Conservation (phyloP, 2,888 invertebrate species). For the Coelopa pilipes region DNA sequence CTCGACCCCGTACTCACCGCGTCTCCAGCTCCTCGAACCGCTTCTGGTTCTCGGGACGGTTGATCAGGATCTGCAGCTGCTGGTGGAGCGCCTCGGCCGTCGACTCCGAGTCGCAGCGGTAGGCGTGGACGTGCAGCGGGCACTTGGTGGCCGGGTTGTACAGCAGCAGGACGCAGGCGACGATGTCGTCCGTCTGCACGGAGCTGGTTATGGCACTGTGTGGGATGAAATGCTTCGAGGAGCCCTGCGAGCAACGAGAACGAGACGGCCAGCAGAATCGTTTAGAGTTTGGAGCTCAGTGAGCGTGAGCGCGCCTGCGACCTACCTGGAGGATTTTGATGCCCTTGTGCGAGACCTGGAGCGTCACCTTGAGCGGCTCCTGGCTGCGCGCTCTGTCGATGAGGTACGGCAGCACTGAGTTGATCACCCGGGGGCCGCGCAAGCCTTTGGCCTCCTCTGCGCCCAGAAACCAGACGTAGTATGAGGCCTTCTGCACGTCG, state of each 20-base stretch:
- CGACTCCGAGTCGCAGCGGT: constrained; percentile 91
- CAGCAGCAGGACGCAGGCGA: constrained; percentile 90
- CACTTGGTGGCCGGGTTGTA: constrained; percentile 95
- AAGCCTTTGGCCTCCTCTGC: constrained; percentile 93
- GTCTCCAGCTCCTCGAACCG: constrained; percentile 84
- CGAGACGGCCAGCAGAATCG: neutral
- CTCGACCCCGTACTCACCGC: constrained; percentile 65
- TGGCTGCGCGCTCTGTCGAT: constrained; percentile 86
- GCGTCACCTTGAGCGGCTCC: constrained; percentile 89
- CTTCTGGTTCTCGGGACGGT: constrained; percentile 86
- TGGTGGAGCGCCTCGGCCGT: constrained; percentile 89
- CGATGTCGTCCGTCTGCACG: constrained; percentile 90
- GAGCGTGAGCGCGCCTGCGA: neutral
- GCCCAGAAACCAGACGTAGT: constrained; percentile 94
- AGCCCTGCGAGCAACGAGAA: constrained; percentile 55
- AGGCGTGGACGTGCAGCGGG: constrained; percentile 95
- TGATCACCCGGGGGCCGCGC: constrained; percentile 84
- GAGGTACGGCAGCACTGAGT: constrained; percentile 85
- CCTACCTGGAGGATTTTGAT: constrained; percentile 89
- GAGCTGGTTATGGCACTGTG: constrained; percentile 93
- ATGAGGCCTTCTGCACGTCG: constrained; percentile 90
- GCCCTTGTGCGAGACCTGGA: constrained; percentile 92
- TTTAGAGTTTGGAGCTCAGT: constrained; percentile 4
- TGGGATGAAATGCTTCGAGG: constrained; percentile 94
- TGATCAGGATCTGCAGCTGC: constrained; percentile 84